Evolutionary conservation across 2,797 vertebrate species (phyloP).

Genomic region (Pyrocephalus nanus): DNA sequence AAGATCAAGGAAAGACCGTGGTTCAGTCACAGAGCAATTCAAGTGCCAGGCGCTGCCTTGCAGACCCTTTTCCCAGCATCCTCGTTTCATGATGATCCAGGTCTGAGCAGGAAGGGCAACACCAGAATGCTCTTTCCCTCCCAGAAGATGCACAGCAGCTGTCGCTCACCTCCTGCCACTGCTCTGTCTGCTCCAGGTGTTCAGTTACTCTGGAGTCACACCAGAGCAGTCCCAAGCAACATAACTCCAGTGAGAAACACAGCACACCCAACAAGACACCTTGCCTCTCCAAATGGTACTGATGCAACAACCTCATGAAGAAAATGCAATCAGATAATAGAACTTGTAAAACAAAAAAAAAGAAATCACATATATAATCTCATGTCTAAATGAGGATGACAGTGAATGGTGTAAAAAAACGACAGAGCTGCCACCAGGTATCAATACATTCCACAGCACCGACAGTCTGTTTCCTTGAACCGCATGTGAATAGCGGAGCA

Average conservation of each 20-base stretch:
- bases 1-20: neutral
- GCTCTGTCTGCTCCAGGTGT: neutral
- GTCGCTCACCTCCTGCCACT: neutral
- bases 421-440: slow-evolving; percentile 41
- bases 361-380: slow-evolving; percentile 35
- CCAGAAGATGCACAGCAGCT: neutral
- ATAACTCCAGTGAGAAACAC: neutral
- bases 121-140: neutral
- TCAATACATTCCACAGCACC: slow-evolving; percentile 69
- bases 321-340: neutral
- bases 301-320: neutral
- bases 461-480: slow-evolving; percentile 60
- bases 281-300: neutral
- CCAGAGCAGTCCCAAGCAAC: neutral
- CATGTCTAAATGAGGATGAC: slow-evolving; percentile 22
- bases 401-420: slow-evolving; percentile 40
- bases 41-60: neutral
- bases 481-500: neutral
- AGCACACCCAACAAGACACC: neutral
- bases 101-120: neutral
- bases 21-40: neutral
- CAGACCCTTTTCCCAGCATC: neutral
- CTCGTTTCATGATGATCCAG: neutral
- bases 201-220: neutral
- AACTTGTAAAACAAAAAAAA: slow-evolving; percentile 64